Evolutionary conservation across 2,113 vertebrate species (phyloP), one percentile per base, ranked within the genome.

Genomic region (Balaeniceps rex): DNA sequence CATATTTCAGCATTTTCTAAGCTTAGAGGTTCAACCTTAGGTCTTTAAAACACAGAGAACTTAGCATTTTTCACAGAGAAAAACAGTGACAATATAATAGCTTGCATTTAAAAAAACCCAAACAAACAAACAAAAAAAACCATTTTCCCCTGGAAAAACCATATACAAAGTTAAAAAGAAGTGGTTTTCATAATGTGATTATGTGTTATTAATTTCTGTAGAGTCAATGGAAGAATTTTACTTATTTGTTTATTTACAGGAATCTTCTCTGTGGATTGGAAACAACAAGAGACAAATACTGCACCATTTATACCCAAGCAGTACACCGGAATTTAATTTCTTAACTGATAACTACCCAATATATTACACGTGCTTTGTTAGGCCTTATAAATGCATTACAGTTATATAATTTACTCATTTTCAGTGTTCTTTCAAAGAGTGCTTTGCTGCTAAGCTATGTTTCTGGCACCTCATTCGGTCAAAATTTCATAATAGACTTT

Each of bases 331-430:
- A 82, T 76, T 92, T 87, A 78, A 93, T 84, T 97, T 92, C 61
- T 29, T 71, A 95, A 90, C 69, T 88, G 90, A 96, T 92, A 94
- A 79, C 80, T 66, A 51, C 40, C 61, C 83, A 44, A 61, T 93
- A 86, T 66, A 84, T 93, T 97, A 96, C 93, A 88, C 88, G 94
- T 94, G 90, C 88, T 95, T 94, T 96, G 83, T 95, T 94, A 82
- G 89, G 90, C 57, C 86, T 94, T 88, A 87, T 94, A 88, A 97
- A 93, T 75, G 44, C 69, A 84, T 83, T 81, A 25, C 66, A 47
- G 69, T 83, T 83, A 19, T 25, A 79, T 94, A 95, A 97, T 97
- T 79, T 94, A 93, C 95, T 95, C 74, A 57, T 79, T 95, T 85
- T 55, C 77, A 58, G 22, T 74, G 71, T 88, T 94, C 61, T 72